These are phyloP conservation scores for Kradibia gibbosae DNA, from an alignment of 1,140 invertebrate genomes.

Conservation along the genomic window DNA sequence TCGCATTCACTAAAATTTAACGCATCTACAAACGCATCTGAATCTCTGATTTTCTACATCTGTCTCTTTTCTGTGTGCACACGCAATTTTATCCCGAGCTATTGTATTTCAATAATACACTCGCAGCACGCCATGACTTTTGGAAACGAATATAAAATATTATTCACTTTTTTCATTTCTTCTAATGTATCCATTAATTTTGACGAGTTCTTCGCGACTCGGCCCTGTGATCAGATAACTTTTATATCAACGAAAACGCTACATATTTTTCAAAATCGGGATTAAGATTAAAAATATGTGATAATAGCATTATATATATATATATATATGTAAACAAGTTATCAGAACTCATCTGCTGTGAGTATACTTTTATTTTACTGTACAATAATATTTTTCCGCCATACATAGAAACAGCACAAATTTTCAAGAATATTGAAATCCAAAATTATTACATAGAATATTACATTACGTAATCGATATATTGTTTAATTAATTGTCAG, in stretches of 20 bases:
- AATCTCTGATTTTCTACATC: no score
- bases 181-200: background rate
- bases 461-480: no score
- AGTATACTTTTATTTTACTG: no score
- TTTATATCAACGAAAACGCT: background rate
- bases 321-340: no score
- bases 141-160: constrained; percentile 6
- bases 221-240: background rate
- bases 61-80: background rate
- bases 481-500: no score
- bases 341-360: no score
- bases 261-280: background rate
- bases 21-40: no score
- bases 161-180: background rate
- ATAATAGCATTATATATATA: no score
- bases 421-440: no score
- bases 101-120: constrained; percentile 31
- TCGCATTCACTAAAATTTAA: constrained; percentile 20
- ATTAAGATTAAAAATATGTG: background rate
- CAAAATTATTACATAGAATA: no score
- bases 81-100: background rate
- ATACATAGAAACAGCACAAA: no score
- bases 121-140: background rate
- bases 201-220: background rate
- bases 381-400: no score